These are phyloP conservation scores for Branchinecta sandiegonensis DNA, from an alignment of 2,888 invertebrate genomes.

Conservation along the genomic window DNA sequence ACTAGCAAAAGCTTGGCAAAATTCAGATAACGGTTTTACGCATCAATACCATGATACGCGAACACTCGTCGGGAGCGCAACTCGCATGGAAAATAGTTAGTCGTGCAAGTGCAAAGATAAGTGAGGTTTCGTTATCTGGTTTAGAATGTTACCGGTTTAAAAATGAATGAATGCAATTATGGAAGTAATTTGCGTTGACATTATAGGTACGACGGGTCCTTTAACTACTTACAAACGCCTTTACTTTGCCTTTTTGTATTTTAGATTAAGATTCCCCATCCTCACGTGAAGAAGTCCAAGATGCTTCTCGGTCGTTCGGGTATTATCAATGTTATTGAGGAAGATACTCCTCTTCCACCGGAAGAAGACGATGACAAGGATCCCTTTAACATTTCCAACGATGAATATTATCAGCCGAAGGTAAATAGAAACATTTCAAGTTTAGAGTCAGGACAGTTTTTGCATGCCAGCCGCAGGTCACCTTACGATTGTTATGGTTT, in stretches of 20 bases:
- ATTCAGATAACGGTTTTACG: too few species aligned
- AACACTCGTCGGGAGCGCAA: too few species aligned
- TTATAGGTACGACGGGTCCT: neutral
- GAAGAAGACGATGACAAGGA: slow-evolving; percentile 78
- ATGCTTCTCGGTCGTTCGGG: slow-evolving; percentile 85
- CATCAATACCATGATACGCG: too few species aligned
- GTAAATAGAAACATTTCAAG: slow-evolving; percentile 35
- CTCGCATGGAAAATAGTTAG: too few species aligned
- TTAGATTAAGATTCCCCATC: slow-evolving; percentile 72
- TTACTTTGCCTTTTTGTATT: neutral
- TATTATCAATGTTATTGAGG: slow-evolving; percentile 85
- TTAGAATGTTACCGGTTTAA: too few species aligned
- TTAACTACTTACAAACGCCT: neutral
- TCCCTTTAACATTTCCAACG: slow-evolving; percentile 96
- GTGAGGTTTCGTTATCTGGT: too few species aligned
- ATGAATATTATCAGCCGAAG: slow-evolving; percentile 85
- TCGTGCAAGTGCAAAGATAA: too few species aligned
- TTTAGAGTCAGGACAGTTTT: slow-evolving; percentile 48
- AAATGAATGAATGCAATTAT: too few species aligned
- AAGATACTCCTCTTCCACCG: slow-evolving; percentile 69
- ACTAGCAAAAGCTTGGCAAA: too few species aligned
- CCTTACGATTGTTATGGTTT: too few species aligned
- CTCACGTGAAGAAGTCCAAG: slow-evolving; percentile 83
- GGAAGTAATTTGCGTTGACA: too few species aligned
- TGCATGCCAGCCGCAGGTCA: slow-evolving; percentile 36